These are phyloP conservation scores for Ciconia boyciana DNA, from an alignment of 2,113 vertebrate species.

Conservation along the genomic window DNA sequence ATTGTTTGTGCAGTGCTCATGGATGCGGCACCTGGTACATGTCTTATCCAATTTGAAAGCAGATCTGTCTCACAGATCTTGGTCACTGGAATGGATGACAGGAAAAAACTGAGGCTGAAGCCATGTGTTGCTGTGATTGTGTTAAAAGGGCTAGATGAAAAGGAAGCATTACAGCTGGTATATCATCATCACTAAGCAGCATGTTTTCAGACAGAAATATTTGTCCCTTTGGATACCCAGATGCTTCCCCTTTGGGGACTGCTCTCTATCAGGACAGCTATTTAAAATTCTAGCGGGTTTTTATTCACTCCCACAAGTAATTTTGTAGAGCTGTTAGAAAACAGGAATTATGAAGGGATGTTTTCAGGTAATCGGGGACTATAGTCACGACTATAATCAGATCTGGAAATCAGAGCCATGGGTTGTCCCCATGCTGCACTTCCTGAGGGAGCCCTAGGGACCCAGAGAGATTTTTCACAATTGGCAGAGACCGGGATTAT, in stretches of 20 bases:
- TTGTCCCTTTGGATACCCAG: not conserved
- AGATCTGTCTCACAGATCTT: constrained; percentile 4
- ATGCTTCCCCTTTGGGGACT: not conserved
- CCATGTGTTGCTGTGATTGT: not conserved
- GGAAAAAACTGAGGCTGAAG: not conserved
- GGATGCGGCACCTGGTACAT: not conserved
- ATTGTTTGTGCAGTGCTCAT: not conserved
- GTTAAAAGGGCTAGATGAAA: not conserved
- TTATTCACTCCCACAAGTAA: not conserved
- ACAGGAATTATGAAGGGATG: not conserved
- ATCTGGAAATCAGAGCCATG: not conserved
- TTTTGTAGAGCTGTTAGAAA: not conserved
- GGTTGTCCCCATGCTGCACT: not conserved
- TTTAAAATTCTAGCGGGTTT: not conserved
- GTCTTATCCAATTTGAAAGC: constrained; percentile 17
- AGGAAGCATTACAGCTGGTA: not conserved
- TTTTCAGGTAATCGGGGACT: not conserved
- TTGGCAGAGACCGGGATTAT: not conserved
- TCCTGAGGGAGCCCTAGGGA: not conserved
- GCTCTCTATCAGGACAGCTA: not conserved
- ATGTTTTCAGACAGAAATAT: not conserved
- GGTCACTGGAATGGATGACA: not conserved
- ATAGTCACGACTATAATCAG: not conserved
- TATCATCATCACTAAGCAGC: not conserved
- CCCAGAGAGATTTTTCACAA: not conserved